Conservation (phyloP, 1,140 invertebrate species). For the Dendroctonus ponderosae region DNA sequence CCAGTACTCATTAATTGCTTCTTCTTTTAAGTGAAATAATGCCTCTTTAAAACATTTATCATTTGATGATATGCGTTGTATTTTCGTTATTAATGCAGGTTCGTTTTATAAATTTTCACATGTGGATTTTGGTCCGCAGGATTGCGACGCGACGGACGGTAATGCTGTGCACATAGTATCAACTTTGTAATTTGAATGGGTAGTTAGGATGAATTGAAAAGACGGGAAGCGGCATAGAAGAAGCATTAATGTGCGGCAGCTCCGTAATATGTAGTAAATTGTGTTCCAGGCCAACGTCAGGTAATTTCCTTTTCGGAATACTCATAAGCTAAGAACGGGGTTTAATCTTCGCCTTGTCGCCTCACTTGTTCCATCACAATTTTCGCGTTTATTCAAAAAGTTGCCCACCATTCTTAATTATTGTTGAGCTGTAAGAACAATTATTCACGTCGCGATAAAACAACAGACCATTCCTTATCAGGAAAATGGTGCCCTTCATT, state of each 20-base stretch:
- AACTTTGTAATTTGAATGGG: conserved; percentile 34
- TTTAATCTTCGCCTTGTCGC: too few species aligned
- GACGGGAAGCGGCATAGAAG: conserved; percentile 30
- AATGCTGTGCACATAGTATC: conserved; percentile 31
- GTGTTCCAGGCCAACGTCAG: conserved; percentile 27
- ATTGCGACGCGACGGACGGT: conserved; percentile 2
- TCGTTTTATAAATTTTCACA: too few species aligned
- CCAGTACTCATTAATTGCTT: too few species aligned
- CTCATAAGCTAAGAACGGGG: conserved; percentile 27
- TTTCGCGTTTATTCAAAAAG: too few species aligned
- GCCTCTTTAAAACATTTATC: not conserved
- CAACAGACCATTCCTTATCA: conserved; percentile 10
- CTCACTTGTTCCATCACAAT: too few species aligned
- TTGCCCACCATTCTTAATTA: too few species aligned
- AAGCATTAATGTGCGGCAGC: conserved; percentile 30
- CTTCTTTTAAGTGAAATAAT: too few species aligned
- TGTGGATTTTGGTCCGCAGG: conserved; percentile 2
- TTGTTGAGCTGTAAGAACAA: too few species aligned
- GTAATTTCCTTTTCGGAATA: conserved; percentile 31
- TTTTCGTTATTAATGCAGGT: too few species aligned
- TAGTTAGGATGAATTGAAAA: conserved; percentile 34
- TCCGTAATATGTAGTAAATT: conserved; percentile 32
- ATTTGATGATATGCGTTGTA: too few species aligned
- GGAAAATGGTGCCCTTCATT: conserved; percentile 8
- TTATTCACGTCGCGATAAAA: not conserved